Conservation (phyloP, 2,888 invertebrate species). For the Polietes domitor region DNA sequence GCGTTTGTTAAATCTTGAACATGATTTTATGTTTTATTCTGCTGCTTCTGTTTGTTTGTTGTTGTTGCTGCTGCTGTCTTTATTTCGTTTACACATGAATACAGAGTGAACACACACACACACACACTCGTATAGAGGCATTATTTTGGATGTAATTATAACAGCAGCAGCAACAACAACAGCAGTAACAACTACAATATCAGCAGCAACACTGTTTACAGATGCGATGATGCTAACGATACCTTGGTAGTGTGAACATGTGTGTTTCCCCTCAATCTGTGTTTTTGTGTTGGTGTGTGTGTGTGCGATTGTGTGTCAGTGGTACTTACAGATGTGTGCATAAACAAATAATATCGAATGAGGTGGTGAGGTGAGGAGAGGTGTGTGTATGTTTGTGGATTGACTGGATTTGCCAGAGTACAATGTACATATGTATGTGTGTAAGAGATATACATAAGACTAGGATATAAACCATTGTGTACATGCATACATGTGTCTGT, state of each 20-base stretch:
- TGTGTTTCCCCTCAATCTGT: too few relatives aligned
- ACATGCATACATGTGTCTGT: too few relatives aligned
- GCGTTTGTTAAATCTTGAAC: slow-evolving; percentile 23
- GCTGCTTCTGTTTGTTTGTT: not conserved
- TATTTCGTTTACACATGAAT: not conserved
- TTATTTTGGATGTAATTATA: slow-evolving; percentile 35
- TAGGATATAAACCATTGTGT: too few relatives aligned
- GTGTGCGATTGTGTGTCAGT: too few relatives aligned
- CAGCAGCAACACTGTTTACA: not conserved
- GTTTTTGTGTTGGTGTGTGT: too few relatives aligned
- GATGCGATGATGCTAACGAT: not conserved
- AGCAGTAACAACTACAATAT: not conserved
- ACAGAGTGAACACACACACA: not conserved
- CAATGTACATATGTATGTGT: not conserved
- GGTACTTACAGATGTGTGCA: too few relatives aligned
- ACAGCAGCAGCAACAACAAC: not conserved
- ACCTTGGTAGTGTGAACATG: not conserved
- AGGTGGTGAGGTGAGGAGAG: too few relatives aligned
- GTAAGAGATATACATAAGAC: not conserved
- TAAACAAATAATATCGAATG: too few relatives aligned
- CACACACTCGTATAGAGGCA: not conserved
- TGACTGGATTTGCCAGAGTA: too few relatives aligned
- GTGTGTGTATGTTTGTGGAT: too few relatives aligned
- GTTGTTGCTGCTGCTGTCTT: not conserved
- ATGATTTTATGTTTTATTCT: slow-evolving; percentile 1